Evolutionary conservation across 2,113 vertebrate genomes (phyloP), one percentile per base, ranked within the genome.

Genomic region (Pterophyllum scalare): DNA sequence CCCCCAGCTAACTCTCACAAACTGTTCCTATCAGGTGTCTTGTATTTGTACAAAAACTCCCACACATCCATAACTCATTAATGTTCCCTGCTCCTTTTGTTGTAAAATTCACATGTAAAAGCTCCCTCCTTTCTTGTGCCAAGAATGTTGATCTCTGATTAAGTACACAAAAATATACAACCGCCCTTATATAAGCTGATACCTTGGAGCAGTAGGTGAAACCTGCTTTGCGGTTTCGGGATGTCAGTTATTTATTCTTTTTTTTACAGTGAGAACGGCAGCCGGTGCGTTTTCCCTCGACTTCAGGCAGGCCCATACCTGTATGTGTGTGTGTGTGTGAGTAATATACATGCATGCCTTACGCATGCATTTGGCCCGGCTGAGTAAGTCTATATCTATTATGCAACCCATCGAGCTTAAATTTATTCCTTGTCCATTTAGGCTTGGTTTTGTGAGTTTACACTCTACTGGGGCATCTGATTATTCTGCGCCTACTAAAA

Each of bases 71-170:
- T 35, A 38, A 22, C 3, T 75, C 72, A 14, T 80, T 82, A 77
- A 89, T 65, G 85, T 65, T 85, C 62, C 38, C 38, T 0, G 3
- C 67, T 70, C 24, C 56, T 59, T 74, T 58, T 38, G 75, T 49
- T 20, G 3, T 91, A 60, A 90, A 80, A 89, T 67, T 49, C 46
- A 61, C 26, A 85, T 7, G 49, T 49, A n/a, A 59, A 26, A 22
- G 1, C 75, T 90, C 20, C 28, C 86, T 94, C 77, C 93, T 65
- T 91, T 93, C 90, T 82, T 3, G 20, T 76, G 90, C 92, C 91
- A 94, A 88, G 75, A 77, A 72, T 87, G 81, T 22, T 74, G 75
- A 46, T 85, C 54, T 65, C 77, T 75, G 26, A 6, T n/a, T n/a
- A 17, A 40, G 78, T 77, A 67, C 46, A 88, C 40, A 77, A 49